Evolutionary conservation across 2,888 invertebrate genomes (phyloP).

Genomic region (Papilio protenor): DNA sequence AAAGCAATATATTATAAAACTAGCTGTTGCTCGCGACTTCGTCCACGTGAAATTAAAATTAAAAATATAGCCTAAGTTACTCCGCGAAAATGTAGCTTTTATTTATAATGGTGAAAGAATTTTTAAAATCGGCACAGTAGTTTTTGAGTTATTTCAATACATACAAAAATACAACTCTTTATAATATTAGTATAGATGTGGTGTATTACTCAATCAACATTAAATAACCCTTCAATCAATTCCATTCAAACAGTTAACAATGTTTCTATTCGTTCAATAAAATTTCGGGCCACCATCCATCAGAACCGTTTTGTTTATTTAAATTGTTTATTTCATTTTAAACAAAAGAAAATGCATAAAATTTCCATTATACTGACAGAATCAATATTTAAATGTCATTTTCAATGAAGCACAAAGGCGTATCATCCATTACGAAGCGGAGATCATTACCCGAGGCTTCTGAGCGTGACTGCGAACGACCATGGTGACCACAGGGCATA

Average conservation of each 20-base stretch:
- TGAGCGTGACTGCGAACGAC: conserved; percentile 41
- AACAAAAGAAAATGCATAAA: conserved; percentile 15
- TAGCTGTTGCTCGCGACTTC: too few relatives aligned
- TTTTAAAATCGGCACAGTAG: too few relatives aligned
- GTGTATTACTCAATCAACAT: neutral
- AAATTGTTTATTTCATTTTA: conserved; percentile 12
- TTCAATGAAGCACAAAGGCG: conserved; percentile 41
- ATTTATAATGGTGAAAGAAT: too few relatives aligned
- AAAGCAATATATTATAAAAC: too few relatives aligned
- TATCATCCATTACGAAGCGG: conserved; percentile 19
- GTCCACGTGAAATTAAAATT: too few relatives aligned
- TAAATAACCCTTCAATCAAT: neutral
- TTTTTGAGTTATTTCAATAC: too few relatives aligned
- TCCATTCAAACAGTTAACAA: conserved; percentile 2
- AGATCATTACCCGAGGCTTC: conserved; percentile 36
- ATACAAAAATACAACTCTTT: neutral
- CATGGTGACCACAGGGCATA: conserved; percentile 37
- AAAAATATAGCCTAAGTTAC: too few relatives aligned
- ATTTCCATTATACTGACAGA: conserved; percentile 19
- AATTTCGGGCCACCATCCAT: neutral
- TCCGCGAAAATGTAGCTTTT: too few relatives aligned
- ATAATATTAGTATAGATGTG: neutral
- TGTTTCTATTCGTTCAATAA: neutral
- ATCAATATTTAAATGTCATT: conserved; percentile 40
- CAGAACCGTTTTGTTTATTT: neutral